Conservation (phyloP, 2,797 vertebrate species). For the Carapus acus region DNA sequence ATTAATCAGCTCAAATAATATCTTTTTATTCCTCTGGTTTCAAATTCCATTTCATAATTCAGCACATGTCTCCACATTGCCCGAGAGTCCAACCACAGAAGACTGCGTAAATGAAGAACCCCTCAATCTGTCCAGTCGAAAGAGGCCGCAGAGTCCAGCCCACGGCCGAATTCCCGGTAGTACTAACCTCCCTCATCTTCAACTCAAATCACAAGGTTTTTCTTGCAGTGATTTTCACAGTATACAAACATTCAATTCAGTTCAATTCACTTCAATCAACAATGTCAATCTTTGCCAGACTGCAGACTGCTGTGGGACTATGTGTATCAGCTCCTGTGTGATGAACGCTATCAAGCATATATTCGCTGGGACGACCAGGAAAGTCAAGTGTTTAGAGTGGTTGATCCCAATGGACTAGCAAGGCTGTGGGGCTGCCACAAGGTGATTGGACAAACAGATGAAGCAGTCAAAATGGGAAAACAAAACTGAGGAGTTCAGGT, state of each 20-base stretch:
- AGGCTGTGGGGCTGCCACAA: slow-evolving; percentile 94
- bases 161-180: slow-evolving; percentile 83
- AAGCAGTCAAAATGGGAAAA: background rate
- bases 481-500: background rate
- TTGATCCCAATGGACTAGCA: slow-evolving; percentile 85
- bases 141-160: slow-evolving; percentile 34
- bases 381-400: slow-evolving; percentile 78
- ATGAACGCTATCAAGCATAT: slow-evolving; percentile 79
- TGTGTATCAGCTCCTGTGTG: slow-evolving; percentile 83
- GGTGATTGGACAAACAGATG: slow-evolving; percentile 56
- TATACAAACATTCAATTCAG: too few relatives aligned
- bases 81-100: slow-evolving; percentile 13
- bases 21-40: background rate
- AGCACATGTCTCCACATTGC: slow-evolving; percentile 7
- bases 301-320: slow-evolving; percentile 89
- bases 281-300: slow-evolving; percentile 68
- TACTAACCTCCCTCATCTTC: too few relatives aligned
- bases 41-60: background rate
- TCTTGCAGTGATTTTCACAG: too few relatives aligned
- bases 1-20: background rate
- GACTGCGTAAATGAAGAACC: slow-evolving; percentile 48
- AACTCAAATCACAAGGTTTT: background rate
- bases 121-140: slow-evolving; percentile 70
- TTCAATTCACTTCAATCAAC: too few relatives aligned
- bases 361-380: slow-evolving; percentile 84